Evolutionary conservation across 2,888 invertebrate genomes (phyloP), one percentile per base, ranked within the genome.

Genomic region (Drosophila cyrtoloma): DNA sequence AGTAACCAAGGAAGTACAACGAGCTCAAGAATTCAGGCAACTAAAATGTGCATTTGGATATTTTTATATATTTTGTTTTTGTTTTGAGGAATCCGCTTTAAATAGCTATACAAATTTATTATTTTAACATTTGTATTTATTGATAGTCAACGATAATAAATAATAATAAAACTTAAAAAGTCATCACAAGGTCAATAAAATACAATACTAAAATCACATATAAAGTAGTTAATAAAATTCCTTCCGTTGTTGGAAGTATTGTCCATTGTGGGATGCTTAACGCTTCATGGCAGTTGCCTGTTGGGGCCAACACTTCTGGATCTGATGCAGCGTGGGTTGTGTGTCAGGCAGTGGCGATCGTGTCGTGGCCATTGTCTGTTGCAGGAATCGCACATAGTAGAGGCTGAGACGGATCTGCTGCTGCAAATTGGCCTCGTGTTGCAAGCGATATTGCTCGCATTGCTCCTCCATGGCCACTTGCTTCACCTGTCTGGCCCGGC

Each of bases 331-430:
- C 30, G 61, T 59, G 7, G 26, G 19, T 3, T 63, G 57, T 19
- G 32, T 32, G 3, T 65, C 47, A 14, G 52, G 28, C 63, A 85
- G 67, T 0, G 87, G 75, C 37, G 66, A 37, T 6, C 65, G 58
- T 0, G 65, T 56, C 12, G 61, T 50, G 6, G 77, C 69, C 77
- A 77, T 71, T 0, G 90, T 58, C 50, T 84, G 77, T 32, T 89
- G 88, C 22, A 87, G 75, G 53, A 79, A 82, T 2, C 71, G 62
- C 35, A 88, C 75, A 32, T 85, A 86, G 72, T 85, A 85, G 26
- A 89, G 77, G 7, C 80, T 87, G 37, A 89, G 33, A 0, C 88
- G 87, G 5, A 87, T 62, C 52, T 83, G 78, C 32, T 89, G 83
- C 66, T 89, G 56, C 58, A 85, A 16, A 3, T 81, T 63, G 5